Conservation (phyloP, 2,113 vertebrate species). For the Rhynchopsitta pachyrhyncha region DNA sequence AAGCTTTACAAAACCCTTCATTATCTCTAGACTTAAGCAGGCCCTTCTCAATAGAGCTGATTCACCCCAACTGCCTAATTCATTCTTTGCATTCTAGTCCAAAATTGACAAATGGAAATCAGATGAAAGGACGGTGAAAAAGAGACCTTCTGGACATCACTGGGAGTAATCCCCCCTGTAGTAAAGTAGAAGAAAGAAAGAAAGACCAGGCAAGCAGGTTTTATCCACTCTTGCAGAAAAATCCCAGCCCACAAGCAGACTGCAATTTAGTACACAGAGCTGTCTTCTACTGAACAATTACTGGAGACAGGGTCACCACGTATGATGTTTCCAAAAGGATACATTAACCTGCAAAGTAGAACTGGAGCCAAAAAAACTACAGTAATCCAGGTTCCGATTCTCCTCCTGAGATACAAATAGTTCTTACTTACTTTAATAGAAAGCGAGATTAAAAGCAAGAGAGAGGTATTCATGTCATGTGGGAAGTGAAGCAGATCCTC, state of each 20-base stretch:
- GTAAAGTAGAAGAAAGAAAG: background rate
- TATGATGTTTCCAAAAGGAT: background rate
- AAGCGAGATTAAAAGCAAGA: slow-evolving; percentile 31
- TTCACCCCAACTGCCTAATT: background rate
- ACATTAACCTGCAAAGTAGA: background rate
- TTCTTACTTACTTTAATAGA: background rate
- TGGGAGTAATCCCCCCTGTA: background rate
- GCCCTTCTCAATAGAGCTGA: background rate
- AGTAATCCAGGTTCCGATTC: background rate
- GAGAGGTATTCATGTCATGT: background rate
- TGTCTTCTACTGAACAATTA: background rate
- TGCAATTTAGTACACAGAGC: background rate
- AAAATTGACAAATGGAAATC: slow-evolving; percentile 14
- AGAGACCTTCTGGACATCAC: background rate
- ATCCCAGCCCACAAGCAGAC: background rate
- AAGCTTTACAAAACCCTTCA: slow-evolving; percentile 12
- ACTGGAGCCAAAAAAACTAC: background rate
- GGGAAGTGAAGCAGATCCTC: background rate
- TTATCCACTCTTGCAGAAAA: background rate
- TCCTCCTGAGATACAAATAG: background rate
- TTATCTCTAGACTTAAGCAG: background rate
- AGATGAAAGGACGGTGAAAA: background rate
- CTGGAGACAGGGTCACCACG: rapidly evolving
- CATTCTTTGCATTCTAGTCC: background rate
- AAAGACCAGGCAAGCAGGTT: background rate